Evolutionary conservation across 92 coral and sea anemone genomes (phyloP).

Genomic region (Scolanthus callimorphus): DNA sequence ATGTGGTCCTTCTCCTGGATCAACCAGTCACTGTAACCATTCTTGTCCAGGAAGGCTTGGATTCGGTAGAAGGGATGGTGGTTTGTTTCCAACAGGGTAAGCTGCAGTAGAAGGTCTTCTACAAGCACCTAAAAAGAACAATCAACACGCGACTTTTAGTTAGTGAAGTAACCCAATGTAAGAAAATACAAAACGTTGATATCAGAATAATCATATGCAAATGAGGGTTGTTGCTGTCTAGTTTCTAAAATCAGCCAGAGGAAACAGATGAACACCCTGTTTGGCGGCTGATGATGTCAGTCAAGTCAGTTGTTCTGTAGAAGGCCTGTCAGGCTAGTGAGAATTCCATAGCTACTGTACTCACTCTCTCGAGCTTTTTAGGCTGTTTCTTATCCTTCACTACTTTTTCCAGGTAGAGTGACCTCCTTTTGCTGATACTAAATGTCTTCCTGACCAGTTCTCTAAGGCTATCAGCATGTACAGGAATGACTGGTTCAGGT

Average conservation of each 20-base stretch:
- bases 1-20: constrained; percentile 58
- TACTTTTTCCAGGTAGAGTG: constrained; percentile 15
- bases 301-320: too few species aligned
- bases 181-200: too few species aligned
- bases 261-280: too few species aligned
- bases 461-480: constrained; percentile 40
- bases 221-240: too few species aligned
- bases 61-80: constrained; percentile 86
- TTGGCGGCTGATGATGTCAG: too few species aligned
- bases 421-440: constrained; percentile 41
- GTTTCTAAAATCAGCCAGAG: too few species aligned
- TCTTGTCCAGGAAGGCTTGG: constrained; percentile 81
- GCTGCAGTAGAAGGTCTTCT: constrained; percentile 62
- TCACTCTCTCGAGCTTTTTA: constrained; percentile 23
- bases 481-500: constrained; percentile 55
- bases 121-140: constrained; percentile 67
- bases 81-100: constrained; percentile 55
- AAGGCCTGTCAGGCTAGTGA: too few species aligned
- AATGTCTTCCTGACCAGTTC: constrained; percentile 74
- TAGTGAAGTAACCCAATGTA: too few species aligned
- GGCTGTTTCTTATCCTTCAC: constrained; percentile 19
- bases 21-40: constrained; percentile 83
- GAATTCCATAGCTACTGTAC: too few species aligned
- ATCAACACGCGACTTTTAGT: too few species aligned
- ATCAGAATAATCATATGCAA: too few species aligned